phyloP scores from a whole-genome alignment of 2,797 vertebrate genomes.

The Crenichthys baileyi region DNA sequence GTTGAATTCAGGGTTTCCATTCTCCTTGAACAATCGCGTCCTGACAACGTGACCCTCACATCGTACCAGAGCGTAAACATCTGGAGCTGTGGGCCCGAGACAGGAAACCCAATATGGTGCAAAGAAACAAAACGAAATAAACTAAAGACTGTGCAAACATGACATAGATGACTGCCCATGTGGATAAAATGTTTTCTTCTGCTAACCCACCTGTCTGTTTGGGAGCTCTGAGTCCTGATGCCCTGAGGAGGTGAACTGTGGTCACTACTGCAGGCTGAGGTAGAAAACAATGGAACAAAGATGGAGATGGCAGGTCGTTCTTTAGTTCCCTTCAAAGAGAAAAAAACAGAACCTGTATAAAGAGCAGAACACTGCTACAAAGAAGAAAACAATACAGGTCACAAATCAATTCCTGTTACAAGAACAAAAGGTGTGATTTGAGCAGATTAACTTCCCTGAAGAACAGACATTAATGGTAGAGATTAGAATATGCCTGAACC shows the following conservation, averaged over 20 bases:
- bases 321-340: conserved; percentile 74
- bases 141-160: background rate
- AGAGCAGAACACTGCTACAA: background rate
- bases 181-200: background rate
- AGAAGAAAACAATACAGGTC: background rate
- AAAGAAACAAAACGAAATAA: background rate
- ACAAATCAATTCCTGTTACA: background rate
- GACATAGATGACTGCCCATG: too few species aligned
- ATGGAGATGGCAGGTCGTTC: conserved; percentile 73
- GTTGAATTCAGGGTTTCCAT: conserved; percentile 82
- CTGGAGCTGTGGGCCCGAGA: conserved; percentile 62
- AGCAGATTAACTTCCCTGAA: background rate
- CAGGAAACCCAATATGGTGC: background rate
- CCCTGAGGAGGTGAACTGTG: conserved; percentile 81
- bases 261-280: conserved; percentile 77
- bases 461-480: background rate
- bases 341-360: background rate
- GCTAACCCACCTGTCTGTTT: conserved; percentile 68
- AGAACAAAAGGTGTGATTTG: too few species aligned
- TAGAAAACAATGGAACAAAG: conserved; percentile 76
- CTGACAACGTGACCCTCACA: conserved; percentile 76
- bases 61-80: conserved; percentile 79
- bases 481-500: background rate
- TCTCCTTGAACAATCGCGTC: conserved; percentile 74
- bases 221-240: conserved; percentile 72